phyloP scores from a whole-genome alignment of 1,140 invertebrate species.

The Hylaeus volcanicus region DNA sequence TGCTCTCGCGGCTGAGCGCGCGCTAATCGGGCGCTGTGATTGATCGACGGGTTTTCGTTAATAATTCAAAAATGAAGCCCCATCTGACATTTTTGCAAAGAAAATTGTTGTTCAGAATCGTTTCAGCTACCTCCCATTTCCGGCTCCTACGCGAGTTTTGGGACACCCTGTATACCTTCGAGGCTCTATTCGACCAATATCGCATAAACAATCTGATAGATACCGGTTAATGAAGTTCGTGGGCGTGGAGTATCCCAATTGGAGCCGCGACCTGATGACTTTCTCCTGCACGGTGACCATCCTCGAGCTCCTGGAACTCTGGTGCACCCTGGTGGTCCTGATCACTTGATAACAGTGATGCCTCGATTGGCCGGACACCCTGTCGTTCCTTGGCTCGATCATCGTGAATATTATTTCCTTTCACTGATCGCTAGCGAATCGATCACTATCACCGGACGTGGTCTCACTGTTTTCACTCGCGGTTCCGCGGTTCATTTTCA shows the following conservation, averaged over 20 bases:
- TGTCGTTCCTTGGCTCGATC: conserved; percentile 73
- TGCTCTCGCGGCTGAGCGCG: no score
- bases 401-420: conserved; percentile 72
- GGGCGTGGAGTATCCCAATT: conserved; percentile 79
- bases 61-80: no score
- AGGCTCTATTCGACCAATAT: background rate
- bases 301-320: conserved; percentile 72
- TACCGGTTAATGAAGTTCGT: conserved; percentile 80
- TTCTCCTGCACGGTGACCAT: conserved; percentile 79
- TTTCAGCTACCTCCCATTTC: no score
- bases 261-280: conserved; percentile 78
- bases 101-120: no score
- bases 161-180: no score
- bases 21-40: no score
- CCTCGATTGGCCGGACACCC: conserved; percentile 64
- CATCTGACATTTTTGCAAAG: no score
- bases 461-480: conserved; percentile 21
- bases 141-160: no score
- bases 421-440: conserved; percentile 33
- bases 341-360: conserved; percentile 78
- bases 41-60: no score
- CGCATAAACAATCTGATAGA: conserved; percentile 2
- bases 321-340: conserved; percentile 76
- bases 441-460: background rate
- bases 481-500: background rate